These are phyloP conservation scores for Herminia tarsipennalis DNA, from an alignment of 2,888 invertebrate species.

Conservation along the genomic window DNA sequence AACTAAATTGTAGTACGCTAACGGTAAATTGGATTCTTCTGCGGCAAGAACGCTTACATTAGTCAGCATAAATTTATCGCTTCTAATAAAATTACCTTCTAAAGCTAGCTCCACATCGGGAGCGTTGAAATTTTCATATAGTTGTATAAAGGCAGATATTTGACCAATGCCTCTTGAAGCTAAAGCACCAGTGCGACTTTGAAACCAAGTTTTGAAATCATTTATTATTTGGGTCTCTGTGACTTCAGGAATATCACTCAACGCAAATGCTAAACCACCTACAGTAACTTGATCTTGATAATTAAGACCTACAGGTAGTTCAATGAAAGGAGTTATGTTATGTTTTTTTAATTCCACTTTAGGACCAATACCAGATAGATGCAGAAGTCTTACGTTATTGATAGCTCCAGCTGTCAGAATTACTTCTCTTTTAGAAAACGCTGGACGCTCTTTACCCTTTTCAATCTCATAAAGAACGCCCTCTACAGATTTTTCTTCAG, in stretches of 20 bases:
- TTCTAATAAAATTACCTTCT: slow-evolving; percentile 77
- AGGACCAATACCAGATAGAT: slow-evolving; percentile 78
- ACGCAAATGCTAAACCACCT: slow-evolving; percentile 73
- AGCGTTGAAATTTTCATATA: slow-evolving; percentile 74
- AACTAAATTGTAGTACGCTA: slow-evolving; percentile 77
- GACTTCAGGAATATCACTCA: slow-evolving; percentile 66
- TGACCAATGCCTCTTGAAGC: slow-evolving; percentile 79
- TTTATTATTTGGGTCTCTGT: slow-evolving; percentile 67
- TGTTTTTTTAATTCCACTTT: slow-evolving; percentile 66
- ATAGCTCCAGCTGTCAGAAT: slow-evolving; percentile 76
- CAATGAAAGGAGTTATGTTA: slow-evolving; percentile 64
- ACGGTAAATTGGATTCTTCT: slow-evolving; percentile 73
- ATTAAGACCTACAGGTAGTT: slow-evolving; percentile 74
- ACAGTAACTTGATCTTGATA: slow-evolving; percentile 80
- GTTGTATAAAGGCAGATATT: slow-evolving; percentile 76
- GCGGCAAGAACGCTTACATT: slow-evolving; percentile 73
- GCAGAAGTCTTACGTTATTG: slow-evolving; percentile 74
- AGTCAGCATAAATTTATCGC: slow-evolving; percentile 78
- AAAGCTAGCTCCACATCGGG: slow-evolving; percentile 76
- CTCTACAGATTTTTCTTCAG: slow-evolving; percentile 71
- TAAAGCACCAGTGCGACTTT: slow-evolving; percentile 69
- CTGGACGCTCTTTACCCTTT: slow-evolving; percentile 72
- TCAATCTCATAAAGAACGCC: slow-evolving; percentile 74
- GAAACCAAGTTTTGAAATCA: slow-evolving; percentile 80
- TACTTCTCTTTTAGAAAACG: slow-evolving; percentile 75